Evolutionary conservation across 2,113 vertebrate species (phyloP).

Genomic region (Ginglymostoma cirratum): DNA sequence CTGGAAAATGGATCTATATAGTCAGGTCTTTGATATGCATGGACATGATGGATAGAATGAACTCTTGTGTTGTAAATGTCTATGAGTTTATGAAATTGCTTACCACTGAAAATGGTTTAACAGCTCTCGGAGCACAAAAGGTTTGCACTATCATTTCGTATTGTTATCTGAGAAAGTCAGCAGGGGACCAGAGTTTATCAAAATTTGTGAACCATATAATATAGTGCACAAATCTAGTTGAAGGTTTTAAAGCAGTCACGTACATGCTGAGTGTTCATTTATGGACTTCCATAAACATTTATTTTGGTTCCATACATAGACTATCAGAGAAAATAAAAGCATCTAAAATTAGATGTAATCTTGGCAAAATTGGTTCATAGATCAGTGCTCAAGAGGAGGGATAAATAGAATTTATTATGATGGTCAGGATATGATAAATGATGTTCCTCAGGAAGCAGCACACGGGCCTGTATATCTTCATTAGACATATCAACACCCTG

Average conservation of each 20-base stretch:
- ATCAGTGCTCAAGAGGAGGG: neutral
- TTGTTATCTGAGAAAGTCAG: neutral
- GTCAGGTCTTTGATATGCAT: too few species aligned
- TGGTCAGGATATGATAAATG: neutral
- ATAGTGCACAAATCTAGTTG: neutral
- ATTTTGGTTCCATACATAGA: neutral
- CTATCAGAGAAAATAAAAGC: neutral
- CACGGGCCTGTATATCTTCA: neutral
- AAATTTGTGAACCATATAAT: neutral
- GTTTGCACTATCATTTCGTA: neutral
- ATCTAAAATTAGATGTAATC: neutral
- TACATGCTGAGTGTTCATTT: neutral
- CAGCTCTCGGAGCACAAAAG: neutral
- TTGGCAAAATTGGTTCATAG: neutral
- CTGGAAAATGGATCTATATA: too few species aligned
- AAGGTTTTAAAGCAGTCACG: neutral
- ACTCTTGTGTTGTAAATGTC: too few species aligned
- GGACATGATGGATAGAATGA: too few species aligned
- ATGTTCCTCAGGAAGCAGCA: too few species aligned
- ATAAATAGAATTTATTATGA: neutral
- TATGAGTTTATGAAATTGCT: neutral
- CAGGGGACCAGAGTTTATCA: neutral
- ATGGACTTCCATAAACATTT: neutral
- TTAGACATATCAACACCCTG: neutral
- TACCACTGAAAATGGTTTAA: neutral